Evolutionary conservation across 2,113 vertebrate species (phyloP), one percentile per base, ranked within the genome.

Genomic region (Sisor rabdophorus): DNA sequence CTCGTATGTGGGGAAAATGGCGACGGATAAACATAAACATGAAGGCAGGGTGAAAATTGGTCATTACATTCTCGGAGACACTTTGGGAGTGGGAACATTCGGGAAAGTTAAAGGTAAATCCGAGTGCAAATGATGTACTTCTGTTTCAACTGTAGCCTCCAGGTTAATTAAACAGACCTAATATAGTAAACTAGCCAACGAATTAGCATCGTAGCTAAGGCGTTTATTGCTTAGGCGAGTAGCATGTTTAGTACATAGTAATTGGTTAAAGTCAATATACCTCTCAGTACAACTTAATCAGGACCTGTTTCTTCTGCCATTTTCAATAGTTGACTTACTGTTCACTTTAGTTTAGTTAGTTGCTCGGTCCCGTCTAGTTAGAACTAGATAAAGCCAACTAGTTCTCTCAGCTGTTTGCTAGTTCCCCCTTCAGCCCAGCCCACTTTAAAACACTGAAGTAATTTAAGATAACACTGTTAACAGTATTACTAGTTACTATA

Each of bases 11-110:
- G 32, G 92, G 85, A 98, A 97, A 93, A 98, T 98, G 96, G 95
- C 94, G 89, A 92, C 94, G 88, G 96, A 98, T 85, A 98, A 98
- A 93, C 90, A 91, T 70, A 98, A 98, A 83, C 94, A 96, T 86
- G 95, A 98, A 91, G 95, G 96, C 82, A 93, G 95, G 87, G 95
- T 97, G 84, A 98, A 98, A 91, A 98, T 98, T 1, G 96, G 96
- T 77, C 95, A 98, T 79, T 98, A 98, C 73, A 96, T 98, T 76
- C 83, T 98, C 47, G 96, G 96, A 8, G 96, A 98, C 81, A 98
- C 96, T 20, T 93, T 98, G 4, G 96, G 96, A 52, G 96, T 98
- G 65, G 96, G 96, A 63, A 98, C 96, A 22, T 98, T 98, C 81
- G 96, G 96, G 59, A 98, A 98, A 90, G 96, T 98, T 77, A 98